Evolutionary conservation across 2,888 invertebrate species (phyloP).

Genomic region (Nasonia oneida): DNA sequence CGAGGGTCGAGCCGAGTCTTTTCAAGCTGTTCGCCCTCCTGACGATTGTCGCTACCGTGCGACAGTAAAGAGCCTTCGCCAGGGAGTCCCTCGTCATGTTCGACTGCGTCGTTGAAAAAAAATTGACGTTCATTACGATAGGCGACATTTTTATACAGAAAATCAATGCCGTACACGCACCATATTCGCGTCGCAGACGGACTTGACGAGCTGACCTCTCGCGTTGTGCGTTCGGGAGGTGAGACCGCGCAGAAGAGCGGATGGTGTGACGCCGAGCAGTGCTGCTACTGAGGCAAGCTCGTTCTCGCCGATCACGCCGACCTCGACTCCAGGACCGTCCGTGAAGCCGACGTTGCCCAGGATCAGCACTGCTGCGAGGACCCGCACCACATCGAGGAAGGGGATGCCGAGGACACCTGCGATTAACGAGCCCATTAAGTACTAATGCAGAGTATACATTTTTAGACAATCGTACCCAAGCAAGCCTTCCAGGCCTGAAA

Average conservation of each 20-base stretch:
- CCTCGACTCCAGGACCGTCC: conserved; percentile 88
- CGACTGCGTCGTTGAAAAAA: conserved; percentile 81
- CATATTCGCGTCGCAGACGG: conserved; percentile 91
- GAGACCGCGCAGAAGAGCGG: conserved; percentile 89
- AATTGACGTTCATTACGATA: not conserved
- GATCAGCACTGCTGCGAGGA: conserved; percentile 93
- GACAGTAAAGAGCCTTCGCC: conserved; percentile 95
- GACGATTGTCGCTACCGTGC: conserved; percentile 96
- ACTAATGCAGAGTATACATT: not conserved
- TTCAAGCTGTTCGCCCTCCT: conserved; percentile 95
- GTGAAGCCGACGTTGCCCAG: conserved; percentile 95
- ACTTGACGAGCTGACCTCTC: conserved; percentile 89
- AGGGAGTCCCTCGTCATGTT: conserved; percentile 93
- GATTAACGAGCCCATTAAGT: not conserved
- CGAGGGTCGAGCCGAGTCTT: conserved; percentile 89
- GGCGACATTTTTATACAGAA: not conserved
- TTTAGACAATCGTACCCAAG: conserved; percentile 81
- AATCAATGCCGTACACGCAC: conserved; percentile 74
- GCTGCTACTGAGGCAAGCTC: conserved; percentile 93
- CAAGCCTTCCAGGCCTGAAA: conserved; percentile 97
- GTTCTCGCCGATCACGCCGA: conserved; percentile 89
- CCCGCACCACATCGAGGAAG: conserved; percentile 94
- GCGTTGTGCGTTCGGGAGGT: conserved; percentile 91
- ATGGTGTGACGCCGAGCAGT: conserved; percentile 88
- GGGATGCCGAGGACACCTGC: conserved; percentile 93